These are phyloP conservation scores for Teleogryllus occipitalis DNA, from an alignment of 1,140 invertebrate genomes.

Conservation along the genomic window DNA sequence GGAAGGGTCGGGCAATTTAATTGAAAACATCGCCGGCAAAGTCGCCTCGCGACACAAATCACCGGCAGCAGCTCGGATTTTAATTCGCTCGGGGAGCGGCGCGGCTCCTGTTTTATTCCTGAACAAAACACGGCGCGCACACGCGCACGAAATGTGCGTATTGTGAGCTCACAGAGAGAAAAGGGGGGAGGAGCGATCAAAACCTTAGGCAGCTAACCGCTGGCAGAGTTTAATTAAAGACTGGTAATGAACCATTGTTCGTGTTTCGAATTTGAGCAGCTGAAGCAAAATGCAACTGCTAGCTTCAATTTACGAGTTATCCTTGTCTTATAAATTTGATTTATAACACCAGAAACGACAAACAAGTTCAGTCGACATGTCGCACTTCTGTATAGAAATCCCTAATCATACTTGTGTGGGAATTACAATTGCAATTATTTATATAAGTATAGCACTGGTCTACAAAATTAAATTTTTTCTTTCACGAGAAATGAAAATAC, in stretches of 20 bases:
- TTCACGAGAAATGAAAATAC: too few relatives aligned
- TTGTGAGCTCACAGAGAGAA: neutral
- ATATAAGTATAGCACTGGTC: too few relatives aligned
- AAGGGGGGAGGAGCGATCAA: neutral
- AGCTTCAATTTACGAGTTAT: neutral
- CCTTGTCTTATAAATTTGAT: neutral
- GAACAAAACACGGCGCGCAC: neutral
- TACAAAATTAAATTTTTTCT: too few relatives aligned
- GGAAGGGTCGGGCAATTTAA: neutral
- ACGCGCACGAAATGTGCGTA: neutral
- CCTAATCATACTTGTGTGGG: too few relatives aligned
- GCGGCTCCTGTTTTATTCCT: neutral
- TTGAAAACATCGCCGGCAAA: neutral
- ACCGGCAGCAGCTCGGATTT: neutral
- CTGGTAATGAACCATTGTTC: slow-evolving; percentile 2
- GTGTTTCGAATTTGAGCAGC: neutral
- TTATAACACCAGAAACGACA: neutral
- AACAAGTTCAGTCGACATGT: too few relatives aligned
- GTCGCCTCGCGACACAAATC: neutral
- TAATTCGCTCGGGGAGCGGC: neutral
- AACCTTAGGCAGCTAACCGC: neutral
- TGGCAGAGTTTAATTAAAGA: neutral
- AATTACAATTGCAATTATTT: too few relatives aligned
- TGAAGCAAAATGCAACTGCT: neutral
- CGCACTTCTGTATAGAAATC: too few relatives aligned